These are phyloP conservation scores for Atopsyche davidsoni DNA, from an alignment of 1,140 invertebrate species.

Conservation along the genomic window DNA sequence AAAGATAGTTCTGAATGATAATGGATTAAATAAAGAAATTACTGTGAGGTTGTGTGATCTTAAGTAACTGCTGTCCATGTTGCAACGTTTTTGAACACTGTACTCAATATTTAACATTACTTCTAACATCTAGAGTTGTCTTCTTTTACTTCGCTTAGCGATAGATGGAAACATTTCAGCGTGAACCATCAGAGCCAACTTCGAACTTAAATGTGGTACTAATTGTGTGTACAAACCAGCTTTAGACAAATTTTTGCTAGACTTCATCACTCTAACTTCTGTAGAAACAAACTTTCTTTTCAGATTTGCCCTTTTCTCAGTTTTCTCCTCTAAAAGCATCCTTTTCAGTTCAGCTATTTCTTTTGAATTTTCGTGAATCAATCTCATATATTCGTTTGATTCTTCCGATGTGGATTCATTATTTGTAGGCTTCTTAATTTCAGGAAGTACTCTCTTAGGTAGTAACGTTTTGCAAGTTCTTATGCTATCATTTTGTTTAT, in stretches of 20 bases:
- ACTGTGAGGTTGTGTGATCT: too few relatives aligned
- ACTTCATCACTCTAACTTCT: conserved; percentile 1
- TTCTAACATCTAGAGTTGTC: too few relatives aligned
- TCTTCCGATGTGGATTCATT: background rate
- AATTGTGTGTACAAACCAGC: conserved; percentile 23
- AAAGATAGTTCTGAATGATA: too few relatives aligned
- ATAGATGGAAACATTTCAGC: conserved; percentile 27
- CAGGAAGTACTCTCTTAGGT: too few relatives aligned
- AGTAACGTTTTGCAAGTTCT: conserved; percentile 3
- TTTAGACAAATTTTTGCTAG: conserved; percentile 20
- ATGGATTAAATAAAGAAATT: too few relatives aligned
- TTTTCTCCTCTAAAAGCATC: conserved; percentile 11
- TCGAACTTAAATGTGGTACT: conserved; percentile 25
- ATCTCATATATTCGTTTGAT: conserved; percentile 14
- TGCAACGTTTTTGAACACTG: too few relatives aligned
- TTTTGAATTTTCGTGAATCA: conserved; percentile 22
- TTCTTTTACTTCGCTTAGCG: background rate
- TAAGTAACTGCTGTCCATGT: too few relatives aligned
- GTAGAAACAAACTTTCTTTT: background rate
- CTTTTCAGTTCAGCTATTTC: conserved; percentile 23
- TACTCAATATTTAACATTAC: too few relatives aligned
- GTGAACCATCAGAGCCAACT: conserved; percentile 20
- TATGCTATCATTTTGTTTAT: conserved; percentile 9
- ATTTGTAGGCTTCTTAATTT: background rate
- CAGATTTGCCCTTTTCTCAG: conserved; percentile 1